phyloP scores from a whole-genome alignment of 2,113 vertebrate genomes.

The Beaufortia kweichowensis region DNA sequence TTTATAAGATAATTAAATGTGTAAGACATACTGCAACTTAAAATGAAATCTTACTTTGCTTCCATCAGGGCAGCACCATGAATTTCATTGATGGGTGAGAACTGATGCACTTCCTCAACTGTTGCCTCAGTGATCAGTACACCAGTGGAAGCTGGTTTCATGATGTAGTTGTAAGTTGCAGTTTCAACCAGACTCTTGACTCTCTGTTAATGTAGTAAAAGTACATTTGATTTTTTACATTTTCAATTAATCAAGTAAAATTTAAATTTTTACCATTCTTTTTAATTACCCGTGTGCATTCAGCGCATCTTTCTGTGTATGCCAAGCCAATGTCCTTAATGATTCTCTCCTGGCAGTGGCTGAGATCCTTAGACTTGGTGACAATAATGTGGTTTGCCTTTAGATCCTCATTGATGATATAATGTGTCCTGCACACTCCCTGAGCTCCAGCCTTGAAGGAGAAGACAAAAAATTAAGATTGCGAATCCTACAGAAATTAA shows the following conservation, averaged over 20 bases:
- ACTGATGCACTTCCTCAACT: constrained; percentile 76
- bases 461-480: not conserved
- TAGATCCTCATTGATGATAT: constrained; percentile 76
- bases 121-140: constrained; percentile 72
- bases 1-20: not conserved
- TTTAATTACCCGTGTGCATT: constrained; percentile 70
- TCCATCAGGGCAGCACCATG: constrained; percentile 74
- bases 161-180: constrained; percentile 70
- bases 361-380: constrained; percentile 79
- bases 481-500: constrained; percentile 11
- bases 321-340: constrained; percentile 71
- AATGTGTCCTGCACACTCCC: constrained; percentile 83
- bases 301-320: constrained; percentile 68
- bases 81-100: constrained; percentile 73
- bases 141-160: constrained; percentile 68
- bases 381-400: constrained; percentile 64
- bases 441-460: constrained; percentile 74
- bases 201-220: constrained; percentile 61
- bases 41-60: constrained; percentile 74
- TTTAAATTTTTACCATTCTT: too few relatives aligned
- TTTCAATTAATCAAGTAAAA: not conserved
- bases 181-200: constrained; percentile 74
- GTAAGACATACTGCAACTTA: not conserved
- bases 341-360: constrained; percentile 78
- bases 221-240: not conserved